A percentile compares a stretch with the other conserved stretches of the same genome.
These are phyloP conservation scores for Bilobella aurantiaca DNA, from an alignment of 1,140 invertebrate species.

Conservation along the genomic window DNA sequence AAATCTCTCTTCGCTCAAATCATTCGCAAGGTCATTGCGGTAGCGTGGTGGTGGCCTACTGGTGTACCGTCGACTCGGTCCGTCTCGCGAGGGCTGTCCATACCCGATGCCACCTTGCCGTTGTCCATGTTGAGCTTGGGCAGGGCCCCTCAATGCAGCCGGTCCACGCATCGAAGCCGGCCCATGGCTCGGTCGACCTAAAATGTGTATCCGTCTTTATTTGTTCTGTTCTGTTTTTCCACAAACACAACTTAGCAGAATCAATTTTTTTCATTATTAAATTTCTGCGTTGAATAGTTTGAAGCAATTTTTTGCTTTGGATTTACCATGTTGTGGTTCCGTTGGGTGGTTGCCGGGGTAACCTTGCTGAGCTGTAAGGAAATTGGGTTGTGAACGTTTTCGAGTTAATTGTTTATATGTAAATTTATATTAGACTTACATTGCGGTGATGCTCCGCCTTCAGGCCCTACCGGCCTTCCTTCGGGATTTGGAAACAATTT, in stretches of 20 bases:
- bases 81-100: neutral
- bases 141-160: neutral
- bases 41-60: neutral
- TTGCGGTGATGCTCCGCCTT: neutral
- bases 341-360: neutral
- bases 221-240: neutral
- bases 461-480: neutral
- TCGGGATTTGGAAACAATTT: slow-evolving; percentile 1
- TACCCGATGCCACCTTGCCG: neutral
- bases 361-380: neutral
- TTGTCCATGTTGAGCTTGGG: neutral
- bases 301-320: too few relatives aligned
- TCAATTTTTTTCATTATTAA: too few relatives aligned
- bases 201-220: neutral
- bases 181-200: neutral
- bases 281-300: too few relatives aligned
- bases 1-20: slow-evolving; percentile 10
- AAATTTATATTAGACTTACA: neutral
- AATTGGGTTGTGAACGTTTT: neutral
- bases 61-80: neutral
- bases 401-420: neutral
- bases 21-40: neutral
- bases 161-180: neutral
- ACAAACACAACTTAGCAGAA: neutral
- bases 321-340: neutral